Base-by-base conservation (phyloP, 2,113 vertebrate species). In the Microcebus tavaratra region DNA sequence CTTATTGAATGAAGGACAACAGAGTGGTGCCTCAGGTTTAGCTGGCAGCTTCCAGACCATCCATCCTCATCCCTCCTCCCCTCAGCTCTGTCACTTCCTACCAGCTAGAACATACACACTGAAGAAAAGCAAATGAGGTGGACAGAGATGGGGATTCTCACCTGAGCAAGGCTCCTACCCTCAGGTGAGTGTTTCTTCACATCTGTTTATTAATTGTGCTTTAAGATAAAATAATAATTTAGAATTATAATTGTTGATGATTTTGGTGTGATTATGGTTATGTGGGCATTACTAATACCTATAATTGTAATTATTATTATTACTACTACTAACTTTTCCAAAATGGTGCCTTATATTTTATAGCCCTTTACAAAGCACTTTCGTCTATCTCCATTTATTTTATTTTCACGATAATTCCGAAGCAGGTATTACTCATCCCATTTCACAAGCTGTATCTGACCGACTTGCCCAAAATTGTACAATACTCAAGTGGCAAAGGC, bases 331-430 rank as follows among this genome's bases (percentile, higher is more conserved):
- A 91, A 72, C 50, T 91, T 9, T 75, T 88, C 48, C 42, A 87
- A 86, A 84, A 82, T 23, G 84, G 15, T 65, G 17, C 34, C 73
- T 86, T 72, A 36, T 1, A 6, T 53, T 67, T 48, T 42, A 65
- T 17, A 87, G 95, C 48, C 48, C 55, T 80, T 21, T 23, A 8
- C 55, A 50, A 65, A 48, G 72, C 23, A 31, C 34, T 65, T 90
- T 86, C 21, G 48, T 48, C 27, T 80, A 67, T 11, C n/a, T 83
- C 73, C n/a, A 36, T 48, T 96, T 57, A 65, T 84, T 93, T 91
- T 70, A 90, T 55, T 87, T 75, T 68, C 57, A 70, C 50, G 57
- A 20, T 34, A 91, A 76, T 76, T 92, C 70, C 90, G 88, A 95
- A 67, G 31, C 12, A 57, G 55, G 9, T 79, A 29, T 48, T 48